phyloP scores from a whole-genome alignment of 1,140 invertebrate species.

The Drepana arcuata region DNA sequence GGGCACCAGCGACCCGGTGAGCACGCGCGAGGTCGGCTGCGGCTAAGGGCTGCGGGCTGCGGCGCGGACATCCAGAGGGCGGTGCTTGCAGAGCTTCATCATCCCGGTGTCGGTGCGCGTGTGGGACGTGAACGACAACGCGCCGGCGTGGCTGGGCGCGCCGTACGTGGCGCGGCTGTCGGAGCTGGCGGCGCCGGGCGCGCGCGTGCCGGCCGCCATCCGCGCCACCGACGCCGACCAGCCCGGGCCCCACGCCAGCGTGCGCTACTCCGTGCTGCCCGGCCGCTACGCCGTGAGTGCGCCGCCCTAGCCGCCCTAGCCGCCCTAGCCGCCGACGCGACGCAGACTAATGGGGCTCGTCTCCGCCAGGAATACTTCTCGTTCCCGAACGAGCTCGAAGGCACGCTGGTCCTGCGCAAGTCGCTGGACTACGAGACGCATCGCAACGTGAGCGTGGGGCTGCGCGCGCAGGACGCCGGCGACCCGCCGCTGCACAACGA shows the following conservation, averaged over 20 bases:
- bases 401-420: slow-evolving; percentile 84
- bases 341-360: background rate
- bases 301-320: no score
- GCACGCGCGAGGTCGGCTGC: no score
- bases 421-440: slow-evolving; percentile 89
- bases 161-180: slow-evolving; percentile 88
- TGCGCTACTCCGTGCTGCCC: slow-evolving; percentile 87
- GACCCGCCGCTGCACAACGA: slow-evolving; percentile 82
- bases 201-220: slow-evolving; percentile 83
- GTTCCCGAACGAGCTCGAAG: slow-evolving; percentile 89
- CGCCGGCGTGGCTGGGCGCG: slow-evolving; percentile 85
- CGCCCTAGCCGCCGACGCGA: no score
- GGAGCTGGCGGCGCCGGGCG: slow-evolving; percentile 88
- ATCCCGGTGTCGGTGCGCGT: slow-evolving; percentile 93
- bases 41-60: no score
- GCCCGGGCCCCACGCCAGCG: slow-evolving; percentile 89
- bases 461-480: slow-evolving; percentile 90
- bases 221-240: slow-evolving; percentile 89
- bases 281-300: slow-evolving; percentile 81
- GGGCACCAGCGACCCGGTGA: slow-evolving; percentile 83
- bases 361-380: slow-evolving; percentile 86
- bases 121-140: slow-evolving; percentile 94
- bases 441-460: slow-evolving; percentile 83
- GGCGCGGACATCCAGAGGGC: no score
- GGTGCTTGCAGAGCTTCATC: slow-evolving; percentile 78